phyloP scores from a whole-genome alignment of 2,113 vertebrate species.

The Macaca nemestrina region DNA sequence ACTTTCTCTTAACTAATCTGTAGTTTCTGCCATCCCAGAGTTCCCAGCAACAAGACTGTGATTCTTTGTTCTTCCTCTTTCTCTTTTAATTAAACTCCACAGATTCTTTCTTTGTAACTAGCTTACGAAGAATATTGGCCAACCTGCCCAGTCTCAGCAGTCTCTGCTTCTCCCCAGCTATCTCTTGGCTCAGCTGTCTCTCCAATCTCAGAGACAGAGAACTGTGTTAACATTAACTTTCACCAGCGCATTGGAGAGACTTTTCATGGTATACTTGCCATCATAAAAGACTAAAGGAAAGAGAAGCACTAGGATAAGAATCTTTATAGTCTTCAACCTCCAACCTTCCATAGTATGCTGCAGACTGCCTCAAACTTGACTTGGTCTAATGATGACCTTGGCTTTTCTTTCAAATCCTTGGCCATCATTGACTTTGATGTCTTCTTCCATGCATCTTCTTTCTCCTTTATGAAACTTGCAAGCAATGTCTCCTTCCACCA shows the following conservation, averaged over 20 bases:
- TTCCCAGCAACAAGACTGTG: background rate
- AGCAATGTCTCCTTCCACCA: background rate
- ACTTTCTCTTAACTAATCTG: too few species aligned
- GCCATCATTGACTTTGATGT: background rate
- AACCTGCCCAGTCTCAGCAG: background rate
- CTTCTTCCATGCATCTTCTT: background rate
- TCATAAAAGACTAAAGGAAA: too few species aligned
- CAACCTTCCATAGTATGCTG: background rate
- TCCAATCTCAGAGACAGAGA: background rate
- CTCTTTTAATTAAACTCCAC: background rate
- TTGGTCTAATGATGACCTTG: background rate
- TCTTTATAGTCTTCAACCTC: too few species aligned
- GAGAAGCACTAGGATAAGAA: rapidly evolving
- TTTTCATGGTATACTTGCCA: rapidly evolving
- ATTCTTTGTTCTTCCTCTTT: background rate
- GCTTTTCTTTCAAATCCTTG: background rate
- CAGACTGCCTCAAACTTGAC: background rate
- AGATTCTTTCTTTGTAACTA: background rate
- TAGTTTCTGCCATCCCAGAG: background rate
- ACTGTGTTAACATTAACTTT: rapidly evolving
- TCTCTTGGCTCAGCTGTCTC: background rate
- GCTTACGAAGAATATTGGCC: background rate
- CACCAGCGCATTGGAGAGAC: background rate
- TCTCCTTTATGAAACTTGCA: background rate
- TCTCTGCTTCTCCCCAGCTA: background rate